A percentile compares a stretch with the other conserved stretches of the same genome.
phyloP scores from a whole-genome alignment of 2,888 invertebrate species.

The Plebejus melissa region DNA sequence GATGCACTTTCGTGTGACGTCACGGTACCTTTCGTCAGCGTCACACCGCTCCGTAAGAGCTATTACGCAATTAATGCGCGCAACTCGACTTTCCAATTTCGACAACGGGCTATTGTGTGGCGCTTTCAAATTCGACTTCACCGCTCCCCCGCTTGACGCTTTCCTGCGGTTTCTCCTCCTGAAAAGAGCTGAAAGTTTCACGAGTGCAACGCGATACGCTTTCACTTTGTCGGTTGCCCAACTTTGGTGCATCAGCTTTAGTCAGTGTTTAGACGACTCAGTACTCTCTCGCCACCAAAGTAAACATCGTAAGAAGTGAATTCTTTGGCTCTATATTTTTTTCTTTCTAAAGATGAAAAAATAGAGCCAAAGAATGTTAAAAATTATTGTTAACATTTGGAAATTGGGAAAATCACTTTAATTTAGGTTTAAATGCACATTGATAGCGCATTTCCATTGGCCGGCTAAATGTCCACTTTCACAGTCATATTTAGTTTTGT shows the following conservation, averaged over 20 bases:
- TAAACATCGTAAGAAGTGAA: not conserved
- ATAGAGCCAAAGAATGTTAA: too few relatives aligned
- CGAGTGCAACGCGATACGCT: conserved; percentile 66
- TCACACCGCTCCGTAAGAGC: conserved; percentile 62
- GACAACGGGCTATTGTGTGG: conserved; percentile 78
- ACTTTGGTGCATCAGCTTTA: conserved; percentile 2
- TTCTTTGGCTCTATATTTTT: not conserved
- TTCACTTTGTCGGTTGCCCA: conserved; percentile 56
- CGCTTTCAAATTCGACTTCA: conserved; percentile 78
- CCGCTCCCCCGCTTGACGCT: conserved; percentile 68
- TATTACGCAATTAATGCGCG: conserved; percentile 73
- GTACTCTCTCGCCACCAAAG: not conserved
- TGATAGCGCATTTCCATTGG: conserved; percentile 19
- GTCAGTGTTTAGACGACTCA: not conserved
- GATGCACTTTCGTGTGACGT: conserved; percentile 71
- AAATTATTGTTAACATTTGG: not conserved
- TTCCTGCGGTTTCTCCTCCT: conserved; percentile 73
- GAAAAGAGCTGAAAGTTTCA: conserved; percentile 70
- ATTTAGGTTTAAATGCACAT: conserved; percentile 7
- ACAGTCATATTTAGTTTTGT: conserved; percentile 37
- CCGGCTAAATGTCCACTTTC: conserved; percentile 38
- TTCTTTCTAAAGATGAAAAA: too few relatives aligned
- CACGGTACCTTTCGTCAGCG: conserved; percentile 31
- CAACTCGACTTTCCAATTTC: conserved; percentile 78
- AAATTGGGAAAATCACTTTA: not conserved